Base-by-base conservation (phyloP, 2,797 vertebrate species). In the Halcyon smyrnensis region DNA sequence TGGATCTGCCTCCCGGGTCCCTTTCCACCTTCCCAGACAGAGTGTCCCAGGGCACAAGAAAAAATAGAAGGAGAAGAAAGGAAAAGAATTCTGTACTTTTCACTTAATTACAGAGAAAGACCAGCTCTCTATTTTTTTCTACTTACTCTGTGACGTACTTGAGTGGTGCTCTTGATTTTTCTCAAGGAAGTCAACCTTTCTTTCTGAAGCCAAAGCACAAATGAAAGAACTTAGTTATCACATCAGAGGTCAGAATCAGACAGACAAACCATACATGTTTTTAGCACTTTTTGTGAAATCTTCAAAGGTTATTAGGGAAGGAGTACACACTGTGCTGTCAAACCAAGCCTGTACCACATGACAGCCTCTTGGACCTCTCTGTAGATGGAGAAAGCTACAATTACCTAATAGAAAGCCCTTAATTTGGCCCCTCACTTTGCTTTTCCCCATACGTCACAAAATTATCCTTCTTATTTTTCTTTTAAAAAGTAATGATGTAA, bases 201-300 rank as follows among this genome's bases (percentile, higher is more conserved):
- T 82, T 90, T 95, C 96, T 96, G 92, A 94, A 93, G 92, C 51
- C 59, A 70, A 89, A 82, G 63, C 50, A 95, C 37, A 81, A 91
- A 46, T 21, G 12, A 71, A 69, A 65, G 14, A 39, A 71, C 28
- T 43, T 24, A 6, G 67, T 85, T 39, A 74, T 70, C 68, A 59
- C 68, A 91, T 53, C 64, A 45, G 71, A 86, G 50, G 8, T 28
- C 54, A 69, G 67, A 60, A 6, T 16, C 15, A 57, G 27, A 46
- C 51, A 84, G 43, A 57, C 10, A 70, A 68, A 41, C 41, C 41
- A 51, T 2, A 46, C 36, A 12, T 25, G 11, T 12, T 78, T 86
- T 41, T n/a, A 69, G 62, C 15, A 46, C 48, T 43, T 77, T 9
- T 80, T 50, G 1, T 24, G 32, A 86, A 90, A 54, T 69, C 46